These are phyloP conservation scores for Melinaea marsaeus DNA, from an alignment of 2,888 invertebrate species.

Conservation along the genomic window DNA sequence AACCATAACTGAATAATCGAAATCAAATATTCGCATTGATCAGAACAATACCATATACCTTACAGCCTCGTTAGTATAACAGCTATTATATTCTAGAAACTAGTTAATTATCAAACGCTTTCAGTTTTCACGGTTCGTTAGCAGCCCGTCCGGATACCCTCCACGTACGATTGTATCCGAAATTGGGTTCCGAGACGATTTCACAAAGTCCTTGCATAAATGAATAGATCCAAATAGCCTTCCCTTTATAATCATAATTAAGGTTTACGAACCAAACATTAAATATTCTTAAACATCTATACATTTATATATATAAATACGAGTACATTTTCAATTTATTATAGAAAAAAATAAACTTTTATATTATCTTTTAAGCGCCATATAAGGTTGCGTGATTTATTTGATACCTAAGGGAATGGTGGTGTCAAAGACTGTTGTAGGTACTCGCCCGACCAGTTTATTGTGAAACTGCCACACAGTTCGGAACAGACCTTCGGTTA, in stretches of 20 bases:
- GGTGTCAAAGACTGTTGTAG: conserved; percentile 39
- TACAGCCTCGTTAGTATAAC: conserved; percentile 14
- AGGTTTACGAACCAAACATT: too few relatives aligned
- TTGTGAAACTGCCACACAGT: conserved; percentile 39
- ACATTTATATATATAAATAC: too few relatives aligned
- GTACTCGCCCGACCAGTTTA: conserved; percentile 34
- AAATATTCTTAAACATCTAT: too few relatives aligned
- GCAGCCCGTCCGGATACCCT: conserved; percentile 23
- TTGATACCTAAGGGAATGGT: conserved; percentile 20
- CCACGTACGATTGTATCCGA: conserved; percentile 21
- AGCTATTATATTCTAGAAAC: conserved; percentile 16
- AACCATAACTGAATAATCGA: neutral
- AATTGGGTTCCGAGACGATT: conserved; percentile 28
- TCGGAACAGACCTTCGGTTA: conserved; percentile 39
- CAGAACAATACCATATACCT: conserved; percentile 11
- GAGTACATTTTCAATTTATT: too few relatives aligned
- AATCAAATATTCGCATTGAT: conserved; percentile 7
- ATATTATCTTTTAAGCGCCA: neutral
- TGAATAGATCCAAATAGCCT: neutral
- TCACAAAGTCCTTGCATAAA: conserved; percentile 23
- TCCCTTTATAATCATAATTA: neutral
- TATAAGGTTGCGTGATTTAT: conserved; percentile 16
- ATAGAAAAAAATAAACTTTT: too few relatives aligned
- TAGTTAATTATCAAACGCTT: conserved; percentile 37
- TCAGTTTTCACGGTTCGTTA: conserved; percentile 43